Evolutionary conservation across 2,797 vertebrate genomes (phyloP), one percentile per base, ranked within the genome.

Genomic region (Telmatherina bonti): DNA sequence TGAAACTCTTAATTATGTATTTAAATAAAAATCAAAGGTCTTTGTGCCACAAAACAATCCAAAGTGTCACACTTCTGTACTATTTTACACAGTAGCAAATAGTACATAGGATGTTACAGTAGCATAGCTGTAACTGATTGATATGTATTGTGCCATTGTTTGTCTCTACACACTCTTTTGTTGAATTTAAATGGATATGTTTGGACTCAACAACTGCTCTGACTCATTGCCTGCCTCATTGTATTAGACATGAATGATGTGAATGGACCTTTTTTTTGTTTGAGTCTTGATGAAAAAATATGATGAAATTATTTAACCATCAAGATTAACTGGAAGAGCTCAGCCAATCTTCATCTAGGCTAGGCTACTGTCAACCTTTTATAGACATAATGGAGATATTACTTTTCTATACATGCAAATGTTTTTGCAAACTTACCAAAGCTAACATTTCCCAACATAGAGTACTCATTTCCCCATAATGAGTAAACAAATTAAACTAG

Each of bases 191-290:
- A 72, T 36, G 26, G 24, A 15, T 52, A 52, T 63, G 57, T 70
- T 64, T 68, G 38, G 29, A 43, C 57, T 43, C 33, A 20, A 51
- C 62, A 68, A 78, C 47, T 33, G 26, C 67, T 20, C 62, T 70
- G 80, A 85, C 41, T 76, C 70, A 82, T 20, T 62, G 26, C 62
- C 51, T 67, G 62, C 29, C 77, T 76, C 70, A 63, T 63, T 72
- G 51, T 70, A 53, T 53, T 73, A 71, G 69, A 74, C 56, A 36
- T 52, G 33, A 45, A 74, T 80, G 72, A 75, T 41, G 80, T 75
- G 64, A 83, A 30, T 52, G 74, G 35, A 67, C 67, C 58, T 60
- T 67, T 79, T 67, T 79, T 75, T 45, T 59, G 20, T 45, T 68
- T 73, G 38, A 69, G 51, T 35, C 36, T 56, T 63, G 31, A 30